A percentile compares a stretch with the other conserved stretches of the same genome.
These are phyloP conservation scores for Epirrhoe alternata DNA, from an alignment of 2,888 invertebrate genomes.

Conservation along the genomic window DNA sequence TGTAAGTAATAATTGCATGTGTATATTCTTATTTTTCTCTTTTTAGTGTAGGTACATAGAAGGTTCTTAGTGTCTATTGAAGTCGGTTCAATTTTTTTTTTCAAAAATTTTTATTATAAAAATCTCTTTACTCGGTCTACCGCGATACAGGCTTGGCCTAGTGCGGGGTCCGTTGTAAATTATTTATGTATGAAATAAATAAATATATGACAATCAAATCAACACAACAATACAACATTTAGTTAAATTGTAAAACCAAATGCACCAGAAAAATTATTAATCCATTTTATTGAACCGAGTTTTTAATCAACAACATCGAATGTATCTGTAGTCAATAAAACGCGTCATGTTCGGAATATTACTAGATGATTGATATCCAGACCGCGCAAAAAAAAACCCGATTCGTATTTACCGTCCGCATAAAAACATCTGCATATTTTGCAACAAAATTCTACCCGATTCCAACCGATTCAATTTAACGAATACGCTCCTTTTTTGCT, in stretches of 20 bases:
- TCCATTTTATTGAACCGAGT: neutral
- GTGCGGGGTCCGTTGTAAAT: too few relatives aligned
- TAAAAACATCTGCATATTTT: conserved; percentile 39
- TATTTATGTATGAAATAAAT: too few relatives aligned
- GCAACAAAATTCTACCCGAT: conserved; percentile 25
- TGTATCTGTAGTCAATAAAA: conserved; percentile 27
- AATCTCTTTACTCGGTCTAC: too few relatives aligned
- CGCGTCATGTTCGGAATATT: conserved; percentile 21
- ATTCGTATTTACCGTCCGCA: conserved; percentile 36
- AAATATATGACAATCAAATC: too few relatives aligned
- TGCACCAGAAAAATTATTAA: conserved; percentile 6
- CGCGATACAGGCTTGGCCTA: too few relatives aligned
- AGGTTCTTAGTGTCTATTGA: too few relatives aligned
- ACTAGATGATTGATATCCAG: conserved; percentile 20
- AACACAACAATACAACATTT: neutral
- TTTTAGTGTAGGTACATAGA: too few relatives aligned
- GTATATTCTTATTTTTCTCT: too few relatives aligned
- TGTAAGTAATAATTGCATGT: too few relatives aligned
- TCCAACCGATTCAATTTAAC: conserved; percentile 38
- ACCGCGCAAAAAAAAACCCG: conserved; percentile 32
- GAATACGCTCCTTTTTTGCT: conserved; percentile 31
- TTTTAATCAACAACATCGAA: conserved; percentile 9
- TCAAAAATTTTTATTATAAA: too few relatives aligned
- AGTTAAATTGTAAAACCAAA: neutral
- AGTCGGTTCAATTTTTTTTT: too few relatives aligned